Base-by-base conservation (phyloP, 1,140 invertebrate genomes). In the Drosophila watanabei region DNA sequence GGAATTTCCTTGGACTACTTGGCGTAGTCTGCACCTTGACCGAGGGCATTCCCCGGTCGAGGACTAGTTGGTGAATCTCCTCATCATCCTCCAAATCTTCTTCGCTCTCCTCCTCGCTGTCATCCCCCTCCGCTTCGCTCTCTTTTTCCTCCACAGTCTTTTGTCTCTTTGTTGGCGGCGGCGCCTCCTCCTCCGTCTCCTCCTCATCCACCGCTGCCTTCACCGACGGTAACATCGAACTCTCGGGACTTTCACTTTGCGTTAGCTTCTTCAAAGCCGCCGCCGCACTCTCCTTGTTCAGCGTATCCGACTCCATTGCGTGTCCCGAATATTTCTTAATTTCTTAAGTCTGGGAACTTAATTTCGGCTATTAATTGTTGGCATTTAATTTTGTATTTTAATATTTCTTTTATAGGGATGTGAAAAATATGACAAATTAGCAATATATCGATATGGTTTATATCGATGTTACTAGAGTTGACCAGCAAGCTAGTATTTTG, bases 1-100 rank as follows among this genome's bases (percentile, higher is more conserved):
- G 94, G 76, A 95, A 96, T 59, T 92, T 85, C 13, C 91, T 73
- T 28, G 60, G 62, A 48, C 69, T 90, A 49, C 64, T 77, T 57
- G 79, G 71, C 33, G 72, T 77, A 82, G 65, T 78, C 59, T 87
- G 84, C 51, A 76, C 72, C n/a, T 56, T 57, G 9, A 80, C 63
- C 10, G 52, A 11, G 11, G 39, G 16, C 10, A 37, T 28, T 28
- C 13, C 46, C 16, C 33, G 5, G 14, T 30, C 51, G 8, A 30
- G 81, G 5, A 85, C 54, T 69, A 82, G 49, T 33, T 63, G 56
- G 18, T 78, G 82, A 24, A 75, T 54, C 46, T 60, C 65, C 10
- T 63, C 82, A 6, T 80, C 54, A 4, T 35, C 11, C 16, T 49
- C 46, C 11, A 58, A 30, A 14, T 56, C 65, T 28, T 60, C 45